A percentile compares a stretch with the other conserved stretches of the same genome.
Evolutionary conservation across 2,113 vertebrate species (phyloP).

Genomic region (Pleuronectes platessa): DNA sequence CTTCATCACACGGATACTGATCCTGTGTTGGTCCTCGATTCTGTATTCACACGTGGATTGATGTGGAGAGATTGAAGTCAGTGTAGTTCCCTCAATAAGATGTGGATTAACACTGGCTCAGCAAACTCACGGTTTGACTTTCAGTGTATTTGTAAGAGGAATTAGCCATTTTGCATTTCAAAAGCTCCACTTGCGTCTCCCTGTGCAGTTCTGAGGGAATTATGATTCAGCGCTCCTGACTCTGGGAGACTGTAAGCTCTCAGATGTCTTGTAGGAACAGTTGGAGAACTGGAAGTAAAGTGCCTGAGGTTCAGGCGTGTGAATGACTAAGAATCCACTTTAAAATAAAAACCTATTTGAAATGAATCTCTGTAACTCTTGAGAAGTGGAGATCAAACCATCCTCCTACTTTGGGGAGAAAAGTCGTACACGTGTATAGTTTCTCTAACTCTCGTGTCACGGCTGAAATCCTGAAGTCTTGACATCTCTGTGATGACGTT

Average conservation of each 20-base stretch:
- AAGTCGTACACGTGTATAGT: neutral
- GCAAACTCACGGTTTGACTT: constrained; percentile 58
- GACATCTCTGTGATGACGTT: neutral
- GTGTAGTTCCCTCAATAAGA: constrained; percentile 50
- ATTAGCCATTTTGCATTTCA: constrained; percentile 75
- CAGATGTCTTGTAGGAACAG: constrained; percentile 42
- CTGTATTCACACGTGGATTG: constrained; percentile 43
- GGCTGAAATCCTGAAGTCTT: neutral
- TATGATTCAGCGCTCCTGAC: constrained; percentile 48
- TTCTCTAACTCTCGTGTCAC: neutral
- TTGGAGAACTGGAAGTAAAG: constrained; percentile 36
- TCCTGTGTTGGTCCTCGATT: constrained; percentile 19
- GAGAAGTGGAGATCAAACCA: constrained; percentile 18
- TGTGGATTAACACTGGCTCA: constrained; percentile 63
- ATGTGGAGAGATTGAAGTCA: constrained; percentile 52
- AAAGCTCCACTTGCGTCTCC: constrained; percentile 53
- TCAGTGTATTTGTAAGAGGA: constrained; percentile 58
- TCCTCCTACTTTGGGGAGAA: no score
- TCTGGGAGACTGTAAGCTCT: constrained; percentile 54
- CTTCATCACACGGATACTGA: constrained; percentile 21
- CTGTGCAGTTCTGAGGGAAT: constrained; percentile 53
- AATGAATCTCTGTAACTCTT: constrained; percentile 7
- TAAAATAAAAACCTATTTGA: neutral
- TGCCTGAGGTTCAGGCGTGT: constrained; percentile 34
- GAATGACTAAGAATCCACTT: constrained; percentile 1